Evolutionary conservation across 2,888 invertebrate species (phyloP), one percentile per base, ranked within the genome.

Genomic region (Drepanosiphum platanoidis): DNA sequence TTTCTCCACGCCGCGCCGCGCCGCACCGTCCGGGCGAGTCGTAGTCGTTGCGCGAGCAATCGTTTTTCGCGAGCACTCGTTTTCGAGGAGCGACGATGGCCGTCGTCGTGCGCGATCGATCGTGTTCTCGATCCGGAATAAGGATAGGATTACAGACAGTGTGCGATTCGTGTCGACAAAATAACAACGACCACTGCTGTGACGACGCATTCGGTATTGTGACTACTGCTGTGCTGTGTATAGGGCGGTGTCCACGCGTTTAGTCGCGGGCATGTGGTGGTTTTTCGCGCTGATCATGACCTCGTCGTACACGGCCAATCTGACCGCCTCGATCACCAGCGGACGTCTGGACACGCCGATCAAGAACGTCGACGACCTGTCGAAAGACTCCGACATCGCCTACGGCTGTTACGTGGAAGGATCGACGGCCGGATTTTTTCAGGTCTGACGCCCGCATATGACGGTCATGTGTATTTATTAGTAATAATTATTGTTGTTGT

Each of bases 271-370:
- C 11, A 94, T 95, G 92, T 95, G 95, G 97, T 97, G 96, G 96
- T 97, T 97, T 90, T 97, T 97, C 90, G 95, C 96, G 0, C 91
- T 97, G 83, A 97, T 97, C 89, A 94, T 97, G 92, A 94, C 96
- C 42, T 95, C 97, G 9, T 97, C 97, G 0, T 97, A 98, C 90
- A 98, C 97, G 1, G 97, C 97, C 70, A 97, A 97, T 90, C 92
- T 97, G 88, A 97, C 97, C 18, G 97, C 97, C 39, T 97, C 97
- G 89, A 91, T 97, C 8, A 97, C 97, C 0, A 95, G 95, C 88
- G 96, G 96, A 58, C 93, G 96, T 46, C 95, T 96, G 94, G 96
- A 95, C 86, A 94, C 94, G 66, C 95, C 97, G 1, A 97, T 99
- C 87, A 94, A 95, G 89, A 95, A 93, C 88, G 97, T 95, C 0